A percentile compares a stretch with the other conserved stretches of the same genome.
phyloP scores from a whole-genome alignment of 2,888 invertebrate species.

The Calliphora vomitoria region DNA sequence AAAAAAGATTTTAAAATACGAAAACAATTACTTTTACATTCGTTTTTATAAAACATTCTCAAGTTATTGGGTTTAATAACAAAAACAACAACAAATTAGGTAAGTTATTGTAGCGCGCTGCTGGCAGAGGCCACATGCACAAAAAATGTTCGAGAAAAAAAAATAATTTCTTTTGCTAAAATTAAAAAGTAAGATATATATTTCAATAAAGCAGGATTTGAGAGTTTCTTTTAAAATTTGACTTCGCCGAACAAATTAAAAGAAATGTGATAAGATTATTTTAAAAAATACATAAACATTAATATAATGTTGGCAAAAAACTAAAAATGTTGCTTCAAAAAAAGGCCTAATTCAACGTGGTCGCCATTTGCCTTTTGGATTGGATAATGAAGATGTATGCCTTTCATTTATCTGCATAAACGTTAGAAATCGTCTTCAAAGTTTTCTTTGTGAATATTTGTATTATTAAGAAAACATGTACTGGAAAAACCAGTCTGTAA shows the following conservation, averaged over 20 bases:
- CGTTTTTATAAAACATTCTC: slow-evolving; percentile 40
- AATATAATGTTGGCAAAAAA: too few species aligned
- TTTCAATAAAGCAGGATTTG: not conserved
- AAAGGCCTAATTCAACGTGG: slow-evolving; percentile 28
- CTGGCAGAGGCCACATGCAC: slow-evolving; percentile 64
- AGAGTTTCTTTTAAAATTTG: not conserved
- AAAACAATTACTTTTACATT: slow-evolving; percentile 48
- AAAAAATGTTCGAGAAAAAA: slow-evolving; percentile 59
- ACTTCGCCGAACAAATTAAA: too few species aligned
- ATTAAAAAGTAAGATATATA: slow-evolving; percentile 1
- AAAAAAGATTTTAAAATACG: not conserved
- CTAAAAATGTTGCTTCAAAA: too few species aligned
- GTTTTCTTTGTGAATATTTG: not conserved
- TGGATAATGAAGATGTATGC: slow-evolving; percentile 37
- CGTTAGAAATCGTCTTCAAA: not conserved
- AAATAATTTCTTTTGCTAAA: slow-evolving; percentile 41
- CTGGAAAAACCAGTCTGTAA: slow-evolving; percentile 58
- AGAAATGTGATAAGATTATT: too few species aligned
- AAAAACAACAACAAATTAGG: slow-evolving; percentile 76
- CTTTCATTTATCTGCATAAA: not conserved
- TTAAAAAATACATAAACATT: too few species aligned
- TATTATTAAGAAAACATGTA: slow-evolving; percentile 6
- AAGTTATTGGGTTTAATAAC: slow-evolving; percentile 54
- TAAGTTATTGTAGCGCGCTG: slow-evolving; percentile 75
- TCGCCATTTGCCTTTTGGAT: slow-evolving; percentile 41